Base-by-base conservation (phyloP, 1,140 invertebrate species). In the Drosophila watanabei region DNA sequence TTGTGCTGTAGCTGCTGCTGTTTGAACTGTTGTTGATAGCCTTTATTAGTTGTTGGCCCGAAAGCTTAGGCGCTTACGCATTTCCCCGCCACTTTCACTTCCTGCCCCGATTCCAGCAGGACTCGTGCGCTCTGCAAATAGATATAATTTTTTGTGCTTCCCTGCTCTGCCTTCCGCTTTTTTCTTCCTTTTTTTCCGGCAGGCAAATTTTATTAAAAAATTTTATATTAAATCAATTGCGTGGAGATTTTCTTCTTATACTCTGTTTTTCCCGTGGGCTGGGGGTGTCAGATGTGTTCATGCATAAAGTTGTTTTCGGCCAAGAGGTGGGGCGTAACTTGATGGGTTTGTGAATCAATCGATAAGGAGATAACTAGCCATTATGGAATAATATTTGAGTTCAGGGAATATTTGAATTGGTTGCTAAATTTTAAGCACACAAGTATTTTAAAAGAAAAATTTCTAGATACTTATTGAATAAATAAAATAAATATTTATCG, bases 161-260 rank as follows among this genome's bases (percentile, higher is more conserved):
- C 39, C 20, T 2, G n/a, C 18, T 28, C 13, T 62, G 32, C 28
- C 16, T 16, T 59, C 51, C 28, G 30, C 54, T 59, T 49, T 66
- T 70, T 66, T 70, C 60, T 14, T 65, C 56, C 49, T 61, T 75
- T 79, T 60, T 48, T 79, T 71, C 76, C 61, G 77, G 59, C 77
- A 80, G 76, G 76, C 72, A 88, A 82, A 83, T 89, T 89, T 89
- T 89, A 89, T 89, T 89, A 89, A 89, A 89, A 89, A 89, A 89
- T 89, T 89, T 77, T 82, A 89, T 89, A 89, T 89, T 89, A 89
- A 89, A 89, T 89, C 85, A 89, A 89, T 89, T 89, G 85, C 85
- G 78, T 89, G 75, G 75, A 89, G 86, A 83, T 84, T 89, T 88
- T 71, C 64, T 71, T 33, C 68, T 71, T 71, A 71, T 48, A 56